Evolutionary conservation across 2,888 invertebrate genomes (phyloP), one percentile per base, ranked within the genome.

Genomic region (Sycophila texana): DNA sequence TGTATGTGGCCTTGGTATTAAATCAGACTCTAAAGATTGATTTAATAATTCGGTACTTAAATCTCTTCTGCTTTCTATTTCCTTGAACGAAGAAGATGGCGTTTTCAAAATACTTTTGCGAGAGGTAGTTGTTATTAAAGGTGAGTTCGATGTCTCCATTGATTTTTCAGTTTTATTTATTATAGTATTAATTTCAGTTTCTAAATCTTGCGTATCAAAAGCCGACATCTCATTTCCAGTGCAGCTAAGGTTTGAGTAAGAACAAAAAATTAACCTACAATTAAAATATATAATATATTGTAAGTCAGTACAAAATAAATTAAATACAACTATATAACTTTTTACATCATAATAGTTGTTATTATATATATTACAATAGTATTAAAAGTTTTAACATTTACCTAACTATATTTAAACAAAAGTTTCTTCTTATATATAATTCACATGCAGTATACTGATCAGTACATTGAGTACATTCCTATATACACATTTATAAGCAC

Each of bases 1-100:
- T 53, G 65, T 84, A 47, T 78, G 80, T 12, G 84, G 84, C 53
- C 84, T 81, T 66, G 80, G 68, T 18, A 81, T 68, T 22, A 74
- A 55, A 55, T 26, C 22, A 18, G 53, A 74, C 4, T 60, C 55
- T 18, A 20, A 13, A 16, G 63, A 14, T 26, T 74, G 55, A 68
- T 72, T 63, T 39, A 49, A 66, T 49, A 61, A 60, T 30, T 74
- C 53, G 13, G 61, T 12, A 18, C 57, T 18, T 63, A 66, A 58
- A 58, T 65, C 72, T 55, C 22, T 71, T 30, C 73, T 63, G 58
- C 1, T 47, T 20, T 67, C 72, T 51, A 13, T 47, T 39, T 74
- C 65, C n/a, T 30, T 63, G 12, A 76, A 53, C 14, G 60, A 47
- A 57, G 0, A 20, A 61, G 39, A 61, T 4, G 73, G 49, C 30